These are phyloP conservation scores for Butorides virescens DNA, from an alignment of 2,113 vertebrate genomes.

Conservation along the genomic window DNA sequence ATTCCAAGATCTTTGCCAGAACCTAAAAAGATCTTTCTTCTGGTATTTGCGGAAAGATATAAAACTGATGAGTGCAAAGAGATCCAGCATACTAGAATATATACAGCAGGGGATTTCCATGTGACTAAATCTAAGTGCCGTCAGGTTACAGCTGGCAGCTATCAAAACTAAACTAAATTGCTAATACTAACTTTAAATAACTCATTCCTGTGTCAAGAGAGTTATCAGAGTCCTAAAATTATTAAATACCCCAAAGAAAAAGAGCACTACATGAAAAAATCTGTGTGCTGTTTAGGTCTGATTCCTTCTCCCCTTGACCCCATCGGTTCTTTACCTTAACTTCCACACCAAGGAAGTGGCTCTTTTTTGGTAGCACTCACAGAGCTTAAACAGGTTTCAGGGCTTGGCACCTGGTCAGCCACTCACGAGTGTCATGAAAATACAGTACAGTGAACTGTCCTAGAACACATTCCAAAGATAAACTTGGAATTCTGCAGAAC, in stretches of 20 bases:
- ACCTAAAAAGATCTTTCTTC: slow-evolving; percentile 54
- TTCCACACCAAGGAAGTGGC: background rate
- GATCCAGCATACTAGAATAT: slow-evolving; percentile 48
- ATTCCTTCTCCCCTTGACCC: background rate
- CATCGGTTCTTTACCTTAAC: background rate
- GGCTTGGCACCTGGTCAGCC: background rate
- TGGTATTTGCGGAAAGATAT: slow-evolving; percentile 66
- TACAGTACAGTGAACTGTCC: background rate
- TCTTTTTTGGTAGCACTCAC: background rate
- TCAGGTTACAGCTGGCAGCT: slow-evolving; percentile 63
- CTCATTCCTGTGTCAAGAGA: slow-evolving; percentile 30
- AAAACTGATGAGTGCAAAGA: slow-evolving; percentile 63
- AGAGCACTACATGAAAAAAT: background rate
- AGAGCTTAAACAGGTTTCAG: background rate
- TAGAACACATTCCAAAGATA: slow-evolving; percentile 23
- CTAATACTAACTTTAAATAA: slow-evolving; percentile 52
- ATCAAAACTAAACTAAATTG: slow-evolving; percentile 45
- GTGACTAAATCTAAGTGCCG: slow-evolving; percentile 9
- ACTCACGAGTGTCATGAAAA: slow-evolving; percentile 1
- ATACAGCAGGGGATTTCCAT: slow-evolving; percentile 49
- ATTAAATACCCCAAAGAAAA: slow-evolving; percentile 1
- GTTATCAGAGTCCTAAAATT: background rate
- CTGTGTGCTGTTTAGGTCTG: background rate
- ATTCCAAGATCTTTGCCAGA: slow-evolving; percentile 62
- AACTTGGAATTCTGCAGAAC: slow-evolving; percentile 15